A percentile compares a stretch with the other conserved stretches of the same genome.
These are phyloP conservation scores for Conus canariensis DNA, from an alignment of 2,888 invertebrate species.

Conservation along the genomic window DNA sequence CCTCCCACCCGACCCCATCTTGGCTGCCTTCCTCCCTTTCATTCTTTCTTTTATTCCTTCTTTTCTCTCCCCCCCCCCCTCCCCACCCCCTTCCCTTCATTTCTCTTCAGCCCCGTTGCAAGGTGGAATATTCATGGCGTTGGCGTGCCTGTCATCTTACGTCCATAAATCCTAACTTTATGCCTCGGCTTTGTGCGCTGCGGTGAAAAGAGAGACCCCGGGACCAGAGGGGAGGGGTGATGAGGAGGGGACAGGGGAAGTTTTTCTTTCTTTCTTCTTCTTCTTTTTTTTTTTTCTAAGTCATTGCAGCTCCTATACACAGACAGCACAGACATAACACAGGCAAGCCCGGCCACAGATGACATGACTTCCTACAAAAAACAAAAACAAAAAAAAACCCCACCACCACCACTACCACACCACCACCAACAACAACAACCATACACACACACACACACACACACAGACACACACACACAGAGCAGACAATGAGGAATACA, in stretches of 20 bases:
- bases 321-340: background rate
- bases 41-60: background rate
- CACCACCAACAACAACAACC: no score
- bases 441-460: background rate
- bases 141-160: slow-evolving; percentile 36
- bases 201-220: background rate
- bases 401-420: no score
- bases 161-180: slow-evolving; percentile 35
- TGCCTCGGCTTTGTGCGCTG: slow-evolving; percentile 18
- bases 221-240: background rate
- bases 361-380: no score
- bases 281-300: no score
- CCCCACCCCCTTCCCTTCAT: background rate
- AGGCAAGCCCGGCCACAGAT: background rate
- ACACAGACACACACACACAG: background rate
- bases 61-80: background rate
- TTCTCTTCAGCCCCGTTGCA: background rate
- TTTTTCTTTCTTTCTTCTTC: no score
- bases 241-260: background rate
- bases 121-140: slow-evolving; percentile 31
- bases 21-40: background rate
- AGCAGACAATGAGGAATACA: background rate
- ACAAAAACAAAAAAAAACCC: no score
- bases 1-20: background rate
- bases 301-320: no score